Conservation (phyloP, 2,113 vertebrate species). For the Rhagologus leucostigma region DNA sequence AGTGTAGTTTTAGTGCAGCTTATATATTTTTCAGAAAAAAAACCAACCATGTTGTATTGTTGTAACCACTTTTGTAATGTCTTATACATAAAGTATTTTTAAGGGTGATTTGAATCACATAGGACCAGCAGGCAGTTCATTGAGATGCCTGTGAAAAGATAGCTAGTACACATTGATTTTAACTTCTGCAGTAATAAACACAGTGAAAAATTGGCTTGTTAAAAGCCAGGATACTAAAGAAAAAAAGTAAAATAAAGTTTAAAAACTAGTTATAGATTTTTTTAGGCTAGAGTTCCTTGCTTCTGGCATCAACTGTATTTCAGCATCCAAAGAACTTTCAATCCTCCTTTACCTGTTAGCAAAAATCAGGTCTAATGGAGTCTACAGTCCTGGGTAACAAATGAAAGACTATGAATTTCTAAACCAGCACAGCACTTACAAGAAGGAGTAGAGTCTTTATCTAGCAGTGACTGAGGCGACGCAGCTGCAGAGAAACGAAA, state of each 20-base stretch:
- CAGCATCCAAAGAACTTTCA: not conserved
- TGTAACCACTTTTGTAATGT: not conserved
- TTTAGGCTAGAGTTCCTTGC: not conserved
- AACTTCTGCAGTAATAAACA: constrained; percentile 25
- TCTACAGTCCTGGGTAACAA: not conserved
- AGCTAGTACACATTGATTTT: not conserved
- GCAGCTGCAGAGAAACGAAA: not conserved
- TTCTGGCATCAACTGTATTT: not conserved
- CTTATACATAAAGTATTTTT: not conserved
- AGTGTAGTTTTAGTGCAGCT: not conserved
- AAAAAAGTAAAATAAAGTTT: not conserved
- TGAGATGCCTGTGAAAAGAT: not conserved
- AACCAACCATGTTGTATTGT: fast-evolving
- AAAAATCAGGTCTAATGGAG: not conserved
- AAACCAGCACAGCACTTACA: not conserved
- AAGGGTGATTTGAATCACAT: not conserved
- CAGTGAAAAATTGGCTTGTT: not conserved
- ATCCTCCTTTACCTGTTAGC: not conserved
- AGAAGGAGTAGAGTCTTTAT: not conserved
- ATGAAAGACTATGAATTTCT: not conserved
- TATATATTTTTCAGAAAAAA: not conserved
- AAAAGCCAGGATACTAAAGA: not conserved
- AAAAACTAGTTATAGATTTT: not conserved
- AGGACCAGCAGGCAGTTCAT: not conserved
- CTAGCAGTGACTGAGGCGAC: not conserved